phyloP scores from a whole-genome alignment of 2,888 invertebrate genomes.

The Anticlea derivata region DNA sequence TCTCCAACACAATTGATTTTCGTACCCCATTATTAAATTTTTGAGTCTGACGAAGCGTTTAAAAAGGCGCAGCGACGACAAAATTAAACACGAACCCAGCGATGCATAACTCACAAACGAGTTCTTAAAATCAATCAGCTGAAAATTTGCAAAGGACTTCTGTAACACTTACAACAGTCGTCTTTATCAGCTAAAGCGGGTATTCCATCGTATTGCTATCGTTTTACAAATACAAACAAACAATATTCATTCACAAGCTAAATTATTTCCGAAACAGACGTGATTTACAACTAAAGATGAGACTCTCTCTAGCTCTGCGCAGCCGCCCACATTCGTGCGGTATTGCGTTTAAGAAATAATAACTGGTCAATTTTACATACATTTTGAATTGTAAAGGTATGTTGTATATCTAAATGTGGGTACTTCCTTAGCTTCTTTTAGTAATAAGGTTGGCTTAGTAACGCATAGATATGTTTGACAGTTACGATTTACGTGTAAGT shows the following conservation, averaged over 20 bases:
- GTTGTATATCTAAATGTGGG: no score
- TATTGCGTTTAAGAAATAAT: no score
- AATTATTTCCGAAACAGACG: slow-evolving; percentile 32
- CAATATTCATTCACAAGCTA: slow-evolving; percentile 33
- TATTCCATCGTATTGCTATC: neutral
- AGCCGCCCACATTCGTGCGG: no score
- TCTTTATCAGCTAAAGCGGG: no score
- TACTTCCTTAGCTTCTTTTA: no score
- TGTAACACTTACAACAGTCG: no score
- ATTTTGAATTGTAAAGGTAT: no score
- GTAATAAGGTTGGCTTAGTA: no score
- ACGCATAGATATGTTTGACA: no score
- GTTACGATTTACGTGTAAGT: no score
- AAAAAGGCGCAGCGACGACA: slow-evolving; percentile 1
- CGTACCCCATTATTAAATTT: slow-evolving; percentile 7
- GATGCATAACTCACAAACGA: neutral
- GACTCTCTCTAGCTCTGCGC: no score
- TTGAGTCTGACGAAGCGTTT: slow-evolving; percentile 1
- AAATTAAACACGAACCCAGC: slow-evolving; percentile 8
- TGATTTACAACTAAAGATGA: slow-evolving; percentile 32
- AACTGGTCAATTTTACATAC: no score
- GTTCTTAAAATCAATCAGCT: slow-evolving; percentile 1
- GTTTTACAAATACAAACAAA: slow-evolving; percentile 27
- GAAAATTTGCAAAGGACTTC: neutral
- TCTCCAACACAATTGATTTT: slow-evolving; percentile 3